Evolutionary conservation across 2,888 invertebrate species (phyloP).

Genomic region (Orthonevra nobilis): DNA sequence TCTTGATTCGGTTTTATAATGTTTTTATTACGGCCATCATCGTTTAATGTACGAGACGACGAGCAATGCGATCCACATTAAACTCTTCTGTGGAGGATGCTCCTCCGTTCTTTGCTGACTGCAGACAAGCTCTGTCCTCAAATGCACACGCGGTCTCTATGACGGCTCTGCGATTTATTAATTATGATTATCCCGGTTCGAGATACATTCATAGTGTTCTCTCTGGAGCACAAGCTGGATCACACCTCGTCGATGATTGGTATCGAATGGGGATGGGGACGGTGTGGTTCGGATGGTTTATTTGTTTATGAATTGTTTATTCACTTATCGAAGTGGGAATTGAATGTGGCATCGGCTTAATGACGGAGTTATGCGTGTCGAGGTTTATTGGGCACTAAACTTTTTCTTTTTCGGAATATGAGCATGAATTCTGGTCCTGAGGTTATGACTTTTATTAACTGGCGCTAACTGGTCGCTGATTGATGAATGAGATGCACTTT

Average conservation of each 20-base stretch:
- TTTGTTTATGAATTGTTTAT: conserved; percentile 67
- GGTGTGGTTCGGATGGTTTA: conserved; percentile 42
- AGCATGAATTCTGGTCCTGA: too few relatives aligned
- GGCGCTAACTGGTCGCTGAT: too few relatives aligned
- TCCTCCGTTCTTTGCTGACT: too few relatives aligned
- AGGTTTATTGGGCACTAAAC: too few relatives aligned
- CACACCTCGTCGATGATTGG: conserved; percentile 67
- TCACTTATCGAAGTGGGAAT: conserved; percentile 60
- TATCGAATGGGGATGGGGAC: conserved; percentile 60
- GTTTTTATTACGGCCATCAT: conserved; percentile 68
- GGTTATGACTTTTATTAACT: too few relatives aligned
- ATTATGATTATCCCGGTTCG: conserved; percentile 66
- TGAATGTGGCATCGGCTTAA: conserved; percentile 38
- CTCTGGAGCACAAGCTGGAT: conserved; percentile 47
- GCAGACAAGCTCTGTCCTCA: neutral
- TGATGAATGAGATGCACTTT: too few relatives aligned
- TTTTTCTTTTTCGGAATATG: too few relatives aligned
- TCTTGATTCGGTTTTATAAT: conserved; percentile 59
- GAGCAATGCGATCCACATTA: conserved; percentile 64
- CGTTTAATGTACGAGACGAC: conserved; percentile 57
- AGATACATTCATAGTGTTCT: neutral
- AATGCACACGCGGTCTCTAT: conserved; percentile 5
- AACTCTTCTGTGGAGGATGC: conserved; percentile 59
- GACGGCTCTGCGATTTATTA: conserved; percentile 63
- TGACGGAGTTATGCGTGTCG: conserved; percentile 31